Evolutionary conservation across 35 echinoderm and acorn worm species (phyloP).

Genomic region (Diadema setosum): DNA sequence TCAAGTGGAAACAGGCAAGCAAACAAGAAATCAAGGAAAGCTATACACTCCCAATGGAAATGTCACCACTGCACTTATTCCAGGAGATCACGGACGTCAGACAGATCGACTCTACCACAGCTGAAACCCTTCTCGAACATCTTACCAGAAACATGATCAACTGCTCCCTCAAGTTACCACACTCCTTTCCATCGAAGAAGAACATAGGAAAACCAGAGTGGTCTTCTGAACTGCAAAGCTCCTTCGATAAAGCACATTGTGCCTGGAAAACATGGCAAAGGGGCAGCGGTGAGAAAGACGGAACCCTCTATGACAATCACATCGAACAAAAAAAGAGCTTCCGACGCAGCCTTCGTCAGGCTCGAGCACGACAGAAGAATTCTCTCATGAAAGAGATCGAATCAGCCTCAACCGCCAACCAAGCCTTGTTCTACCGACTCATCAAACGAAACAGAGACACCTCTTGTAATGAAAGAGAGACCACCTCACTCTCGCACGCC

Average conservation of each 20-base stretch:
- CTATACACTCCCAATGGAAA: background rate
- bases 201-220: background rate
- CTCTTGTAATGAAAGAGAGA: background rate
- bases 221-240: background rate
- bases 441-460: background rate
- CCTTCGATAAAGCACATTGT: background rate
- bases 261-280: background rate
- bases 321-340: background rate
- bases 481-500: background rate
- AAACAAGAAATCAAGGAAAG: background rate
- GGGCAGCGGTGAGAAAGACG: background rate
- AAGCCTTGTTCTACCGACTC: background rate
- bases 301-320: background rate
- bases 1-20: background rate
- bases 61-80: background rate
- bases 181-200: background rate
- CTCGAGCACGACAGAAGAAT: background rate
- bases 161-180: background rate
- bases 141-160: background rate
- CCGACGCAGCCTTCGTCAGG: background rate
- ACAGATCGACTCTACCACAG: background rate
- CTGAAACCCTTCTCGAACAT: background rate
- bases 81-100: background rate
- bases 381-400: background rate
- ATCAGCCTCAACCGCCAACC: background rate